Evolutionary conservation across 2,888 invertebrate species (phyloP), one percentile per base, ranked within the genome.

Genomic region (Mechanitis mazaeus): DNA sequence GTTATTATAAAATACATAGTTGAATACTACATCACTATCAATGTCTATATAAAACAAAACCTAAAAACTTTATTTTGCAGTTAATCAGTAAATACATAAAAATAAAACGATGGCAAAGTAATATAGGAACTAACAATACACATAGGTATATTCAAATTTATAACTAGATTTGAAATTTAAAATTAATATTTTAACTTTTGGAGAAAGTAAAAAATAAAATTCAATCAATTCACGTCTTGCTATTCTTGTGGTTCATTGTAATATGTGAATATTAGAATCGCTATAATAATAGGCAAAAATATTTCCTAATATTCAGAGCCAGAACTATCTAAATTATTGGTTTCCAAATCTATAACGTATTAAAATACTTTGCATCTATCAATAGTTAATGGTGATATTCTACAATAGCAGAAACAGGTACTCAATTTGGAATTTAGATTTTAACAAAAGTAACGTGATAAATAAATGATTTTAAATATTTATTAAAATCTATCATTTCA

Each of bases 401-500:
- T 42, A 31, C 7, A 50, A 5, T 31, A n/a, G 28, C 28, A 20
- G 47, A 3, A 47, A 50, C 3, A 50, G 31, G 12, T 31, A 50
- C 50, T 31, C 31, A 50, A 50, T 31, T 31, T 50, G 50, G 50
- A 31, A 50, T 50, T 31, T 31, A 50, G 50, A 50, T 50, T 50
- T 31, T 50, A 31, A 9, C 42, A 42, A 6, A 42, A 42, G 6
- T 9, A 9, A 9, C 7, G 9, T 42, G 42, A 42, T 31, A 50
- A 50, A 50, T 50, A 50, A 55, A 38, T 55, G 33, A 55, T 38
- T 35, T 35, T 20, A 55, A 33, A 35, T 55, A 60, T 50, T 50
- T 28, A 50, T 50, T 50, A 61, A 58, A 57, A 45, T 60, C 58
- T 58, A 65, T 54, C 60, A 64, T 58, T 60, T 71, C 74, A 75